These are phyloP conservation scores for Nesogale talazaci DNA, from an alignment of 2,113 vertebrate species.

Conservation along the genomic window DNA sequence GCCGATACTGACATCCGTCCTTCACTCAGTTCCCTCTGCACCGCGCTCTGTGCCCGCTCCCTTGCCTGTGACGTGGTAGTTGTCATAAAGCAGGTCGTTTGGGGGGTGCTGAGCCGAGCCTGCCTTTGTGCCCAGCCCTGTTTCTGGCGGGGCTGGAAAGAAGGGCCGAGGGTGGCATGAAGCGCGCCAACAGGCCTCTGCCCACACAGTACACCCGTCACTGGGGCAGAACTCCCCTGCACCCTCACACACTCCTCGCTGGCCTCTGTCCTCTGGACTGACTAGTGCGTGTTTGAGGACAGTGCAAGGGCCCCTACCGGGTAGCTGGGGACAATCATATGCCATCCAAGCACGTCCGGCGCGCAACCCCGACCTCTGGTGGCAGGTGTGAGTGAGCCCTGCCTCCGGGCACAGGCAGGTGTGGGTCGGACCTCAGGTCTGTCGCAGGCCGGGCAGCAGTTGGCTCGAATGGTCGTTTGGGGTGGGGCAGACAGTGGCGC, in stretches of 20 bases:
- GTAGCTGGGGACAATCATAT: neutral
- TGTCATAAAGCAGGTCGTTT: neutral
- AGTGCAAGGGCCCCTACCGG: neutral
- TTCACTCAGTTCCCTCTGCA: neutral
- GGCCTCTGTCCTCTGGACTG: neutral
- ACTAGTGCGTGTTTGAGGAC: neutral
- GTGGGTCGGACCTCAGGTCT: constrained; percentile 1
- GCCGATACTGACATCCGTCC: neutral
- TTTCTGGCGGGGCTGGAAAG: neutral
- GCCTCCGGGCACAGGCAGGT: neutral
- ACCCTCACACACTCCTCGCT: neutral
- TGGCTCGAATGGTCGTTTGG: neutral
- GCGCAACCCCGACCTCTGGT: neutral
- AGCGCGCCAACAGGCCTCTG: neutral
- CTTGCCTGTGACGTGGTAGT: neutral
- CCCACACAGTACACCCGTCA: neutral
- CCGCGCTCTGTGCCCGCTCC: neutral
- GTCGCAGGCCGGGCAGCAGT: neutral
- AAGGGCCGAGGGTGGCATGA: neutral
- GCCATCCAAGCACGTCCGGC: neutral
- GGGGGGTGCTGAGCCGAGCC: neutral
- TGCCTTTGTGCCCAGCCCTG: neutral
- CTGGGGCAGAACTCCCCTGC: no score
- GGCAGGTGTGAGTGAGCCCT: neutral
- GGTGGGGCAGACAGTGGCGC: neutral